phyloP scores from a whole-genome alignment of 1,140 invertebrate species.

The Battus philenor region DNA sequence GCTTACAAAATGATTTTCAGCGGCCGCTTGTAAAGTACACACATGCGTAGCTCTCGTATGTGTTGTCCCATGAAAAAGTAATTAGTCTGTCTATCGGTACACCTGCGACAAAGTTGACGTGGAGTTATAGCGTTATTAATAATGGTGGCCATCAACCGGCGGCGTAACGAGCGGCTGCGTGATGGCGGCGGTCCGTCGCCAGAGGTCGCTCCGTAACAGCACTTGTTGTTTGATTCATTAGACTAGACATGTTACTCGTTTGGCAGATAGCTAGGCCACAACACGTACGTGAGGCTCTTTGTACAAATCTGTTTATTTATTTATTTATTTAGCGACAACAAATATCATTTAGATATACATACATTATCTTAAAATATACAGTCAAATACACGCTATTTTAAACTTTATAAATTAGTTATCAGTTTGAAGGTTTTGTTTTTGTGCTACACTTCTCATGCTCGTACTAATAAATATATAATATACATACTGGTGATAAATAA shows the following conservation, averaged over 20 bases:
- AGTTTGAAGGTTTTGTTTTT: no score
- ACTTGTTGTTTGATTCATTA: background rate
- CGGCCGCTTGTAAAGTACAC: background rate
- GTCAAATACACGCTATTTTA: no score
- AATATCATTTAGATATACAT: background rate
- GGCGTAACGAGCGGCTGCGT: conserved; percentile 26
- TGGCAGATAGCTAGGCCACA: background rate
- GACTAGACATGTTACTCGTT: no score
- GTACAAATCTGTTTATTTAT: no score
- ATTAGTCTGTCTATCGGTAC: conserved; percentile 25
- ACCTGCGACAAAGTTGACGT: conserved; percentile 39
- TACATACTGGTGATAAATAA: no score
- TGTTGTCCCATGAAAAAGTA: conserved; percentile 3
- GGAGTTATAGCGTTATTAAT: conserved; percentile 51
- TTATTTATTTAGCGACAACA: no score
- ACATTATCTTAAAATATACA: background rate
- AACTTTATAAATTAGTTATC: no score
- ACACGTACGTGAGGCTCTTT: no score
- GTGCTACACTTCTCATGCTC: no score
- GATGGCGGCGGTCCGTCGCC: conserved; percentile 23
- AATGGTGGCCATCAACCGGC: conserved; percentile 19
- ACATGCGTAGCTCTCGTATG: no score
- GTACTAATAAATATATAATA: no score
- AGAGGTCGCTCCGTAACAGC: conserved; percentile 17
- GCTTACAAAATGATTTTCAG: no score